Percentiles rank a stretch among this genome's conserved stretches.
Evolutionary conservation across 30 jellyfish, hydroid and myxozoan genomes (phyloP).

Genomic region (Aurelia coerulea): DNA sequence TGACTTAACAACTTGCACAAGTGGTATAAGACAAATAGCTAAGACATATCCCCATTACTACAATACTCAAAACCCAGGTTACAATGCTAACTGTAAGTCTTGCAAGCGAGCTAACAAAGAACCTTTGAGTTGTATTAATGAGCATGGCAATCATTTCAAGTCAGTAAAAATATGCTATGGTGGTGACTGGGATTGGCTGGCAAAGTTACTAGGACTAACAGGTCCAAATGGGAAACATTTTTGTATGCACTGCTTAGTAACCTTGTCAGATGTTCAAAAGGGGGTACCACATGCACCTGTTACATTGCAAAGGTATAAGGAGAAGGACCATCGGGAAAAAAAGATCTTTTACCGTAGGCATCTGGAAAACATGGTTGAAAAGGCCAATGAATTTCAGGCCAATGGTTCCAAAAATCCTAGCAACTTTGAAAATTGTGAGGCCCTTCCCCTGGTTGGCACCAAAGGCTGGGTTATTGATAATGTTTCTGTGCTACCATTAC

Average conservation of each 20-base stretch:
- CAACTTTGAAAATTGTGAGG: constrained; percentile 1
- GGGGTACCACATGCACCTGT: too few species aligned
- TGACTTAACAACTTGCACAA: background rate
- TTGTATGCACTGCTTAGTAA: too few species aligned
- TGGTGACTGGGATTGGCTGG: too few species aligned
- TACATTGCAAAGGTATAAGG: too few species aligned
- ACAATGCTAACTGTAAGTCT: constrained; percentile 3
- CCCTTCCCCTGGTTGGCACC: constrained; percentile 21
- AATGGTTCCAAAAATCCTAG: background rate
- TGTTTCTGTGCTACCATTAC: background rate
- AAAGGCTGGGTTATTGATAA: constrained; percentile 30
- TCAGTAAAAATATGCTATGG: constrained; percentile 8
- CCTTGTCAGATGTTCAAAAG: too few species aligned
- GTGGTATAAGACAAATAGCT: background rate
- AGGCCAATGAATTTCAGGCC: background rate
- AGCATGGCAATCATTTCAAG: constrained; percentile 9
- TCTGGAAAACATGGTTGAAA: background rate
- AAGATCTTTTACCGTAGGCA: too few species aligned
- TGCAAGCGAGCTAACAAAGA: constrained; percentile 10
- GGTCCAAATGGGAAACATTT: too few species aligned
- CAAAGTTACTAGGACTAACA: too few species aligned
- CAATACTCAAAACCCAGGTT: background rate
- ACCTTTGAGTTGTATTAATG: background rate
- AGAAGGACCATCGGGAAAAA: too few species aligned
- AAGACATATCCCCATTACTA: constrained; percentile 2